A percentile compares a stretch with the other conserved stretches of the same genome.
phyloP scores from a whole-genome alignment of 2,113 vertebrate genomes.

The Macrotus californicus region DNA sequence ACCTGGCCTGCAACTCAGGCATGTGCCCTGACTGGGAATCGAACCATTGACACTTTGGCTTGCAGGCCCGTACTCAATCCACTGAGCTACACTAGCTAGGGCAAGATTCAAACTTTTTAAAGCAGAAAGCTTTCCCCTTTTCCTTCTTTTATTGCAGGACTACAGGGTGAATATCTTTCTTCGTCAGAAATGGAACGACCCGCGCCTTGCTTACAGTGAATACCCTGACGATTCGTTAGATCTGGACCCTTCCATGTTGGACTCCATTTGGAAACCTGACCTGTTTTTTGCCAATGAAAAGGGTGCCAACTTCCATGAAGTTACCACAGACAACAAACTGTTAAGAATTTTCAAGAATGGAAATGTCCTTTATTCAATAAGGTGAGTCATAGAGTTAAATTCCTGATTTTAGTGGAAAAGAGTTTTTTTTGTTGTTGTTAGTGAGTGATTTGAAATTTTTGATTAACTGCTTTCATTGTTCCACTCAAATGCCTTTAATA shows the following conservation, averaged over 20 bases:
- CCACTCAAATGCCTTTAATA: not conserved
- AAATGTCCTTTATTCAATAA: slow-evolving; percentile 96
- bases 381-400: slow-evolving; percentile 77
- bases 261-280: slow-evolving; percentile 99
- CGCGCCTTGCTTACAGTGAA: slow-evolving; percentile 93
- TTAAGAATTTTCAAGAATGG: slow-evolving; percentile 97
- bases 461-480: not conserved
- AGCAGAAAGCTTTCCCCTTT: not conserved
- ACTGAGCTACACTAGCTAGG: too few species aligned
- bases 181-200: slow-evolving; percentile 98
- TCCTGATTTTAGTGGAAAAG: not conserved
- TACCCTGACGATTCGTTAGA: slow-evolving; percentile 98
- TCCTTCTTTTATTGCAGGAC: slow-evolving; percentile 82
- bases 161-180: slow-evolving; percentile 98
- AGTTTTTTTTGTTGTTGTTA: not conserved
- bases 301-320: slow-evolving; percentile 97
- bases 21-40: too few species aligned
- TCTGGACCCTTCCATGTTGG: slow-evolving; percentile 96
- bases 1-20: too few species aligned
- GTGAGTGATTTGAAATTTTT: not conserved
- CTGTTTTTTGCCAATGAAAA: slow-evolving; percentile 99
- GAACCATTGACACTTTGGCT: too few species aligned
- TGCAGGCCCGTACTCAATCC: too few species aligned
- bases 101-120: not conserved
- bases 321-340: slow-evolving; percentile 97